Evolutionary conservation across 2,888 invertebrate genomes (phyloP).

Genomic region (Geotrupes spiniger): DNA sequence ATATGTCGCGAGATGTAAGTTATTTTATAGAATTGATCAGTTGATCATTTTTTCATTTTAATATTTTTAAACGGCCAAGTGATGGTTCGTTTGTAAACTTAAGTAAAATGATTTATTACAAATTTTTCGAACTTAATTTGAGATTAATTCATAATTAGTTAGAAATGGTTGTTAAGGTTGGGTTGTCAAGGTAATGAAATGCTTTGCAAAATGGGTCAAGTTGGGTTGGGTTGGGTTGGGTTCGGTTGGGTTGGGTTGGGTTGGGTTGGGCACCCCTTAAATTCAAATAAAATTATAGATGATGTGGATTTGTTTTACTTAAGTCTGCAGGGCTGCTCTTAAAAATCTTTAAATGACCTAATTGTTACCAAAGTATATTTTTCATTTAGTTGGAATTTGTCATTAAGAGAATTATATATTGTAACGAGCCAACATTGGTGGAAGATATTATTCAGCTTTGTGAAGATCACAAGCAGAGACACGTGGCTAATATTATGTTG

Average conservation of each 20-base stretch:
- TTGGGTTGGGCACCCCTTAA: too few species aligned
- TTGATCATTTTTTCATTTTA: background rate
- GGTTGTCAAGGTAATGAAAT: too few species aligned
- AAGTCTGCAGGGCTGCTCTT: too few species aligned
- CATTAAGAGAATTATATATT: slow-evolving; percentile 42
- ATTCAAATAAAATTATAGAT: too few species aligned
- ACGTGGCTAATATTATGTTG: slow-evolving; percentile 38
- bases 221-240: too few species aligned
- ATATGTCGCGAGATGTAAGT: slow-evolving; percentile 37
- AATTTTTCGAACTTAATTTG: too few species aligned
- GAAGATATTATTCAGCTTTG: slow-evolving; percentile 42
- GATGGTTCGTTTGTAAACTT: background rate
- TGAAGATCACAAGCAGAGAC: slow-evolving; percentile 29
- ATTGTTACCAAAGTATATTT: background rate
- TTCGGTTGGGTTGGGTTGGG: too few species aligned
- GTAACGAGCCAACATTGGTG: slow-evolving; percentile 43
- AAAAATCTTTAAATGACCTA: too few species aligned
- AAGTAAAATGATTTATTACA: background rate
- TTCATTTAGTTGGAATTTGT: slow-evolving; percentile 33
- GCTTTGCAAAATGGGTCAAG: too few species aligned
- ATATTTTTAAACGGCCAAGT: background rate
- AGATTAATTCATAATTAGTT: too few species aligned
- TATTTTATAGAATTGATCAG: slow-evolving; percentile 8
- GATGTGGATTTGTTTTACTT: too few species aligned
- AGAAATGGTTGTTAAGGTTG: too few species aligned